Evolutionary conservation across 2,113 vertebrate genomes (phyloP).

Genomic region (Rallus limicola): DNA sequence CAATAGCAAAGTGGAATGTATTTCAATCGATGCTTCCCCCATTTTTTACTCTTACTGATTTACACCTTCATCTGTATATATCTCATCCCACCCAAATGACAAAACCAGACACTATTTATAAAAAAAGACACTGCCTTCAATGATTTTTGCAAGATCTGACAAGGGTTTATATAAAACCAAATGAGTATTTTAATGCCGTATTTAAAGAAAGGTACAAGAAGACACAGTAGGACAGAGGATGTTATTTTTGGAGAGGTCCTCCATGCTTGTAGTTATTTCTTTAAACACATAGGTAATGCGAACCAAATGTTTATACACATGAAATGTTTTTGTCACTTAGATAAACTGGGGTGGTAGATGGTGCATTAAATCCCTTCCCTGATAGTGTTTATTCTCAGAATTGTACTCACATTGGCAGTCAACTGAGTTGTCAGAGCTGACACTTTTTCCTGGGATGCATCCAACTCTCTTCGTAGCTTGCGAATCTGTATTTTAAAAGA

Average conservation of each 20-base stretch:
- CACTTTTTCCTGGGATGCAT: slow-evolving; percentile 97
- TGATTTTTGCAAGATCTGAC: background rate
- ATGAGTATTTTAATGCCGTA: background rate
- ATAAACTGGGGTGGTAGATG: background rate
- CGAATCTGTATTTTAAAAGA: slow-evolving; percentile 82
- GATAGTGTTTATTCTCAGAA: background rate
- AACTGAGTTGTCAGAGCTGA: slow-evolving; percentile 96
- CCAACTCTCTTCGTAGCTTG: slow-evolving; percentile 93
- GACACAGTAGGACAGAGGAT: background rate
- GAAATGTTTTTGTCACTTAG: background rate
- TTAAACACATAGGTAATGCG: background rate
- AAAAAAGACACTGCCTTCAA: background rate
- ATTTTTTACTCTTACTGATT: background rate
- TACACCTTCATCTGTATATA: background rate
- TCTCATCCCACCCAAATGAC: background rate
- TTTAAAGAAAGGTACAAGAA: background rate
- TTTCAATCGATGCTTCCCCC: background rate
- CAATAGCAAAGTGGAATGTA: background rate
- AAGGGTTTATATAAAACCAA: background rate
- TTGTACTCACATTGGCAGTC: slow-evolving; percentile 91
- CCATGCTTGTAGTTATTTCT: background rate
- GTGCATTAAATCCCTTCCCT: background rate
- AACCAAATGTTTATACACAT: accelerated
- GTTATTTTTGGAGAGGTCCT: background rate
- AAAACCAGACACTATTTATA: background rate